phyloP scores from a whole-genome alignment of 2,113 vertebrate genomes.

The Buteo buteo region DNA sequence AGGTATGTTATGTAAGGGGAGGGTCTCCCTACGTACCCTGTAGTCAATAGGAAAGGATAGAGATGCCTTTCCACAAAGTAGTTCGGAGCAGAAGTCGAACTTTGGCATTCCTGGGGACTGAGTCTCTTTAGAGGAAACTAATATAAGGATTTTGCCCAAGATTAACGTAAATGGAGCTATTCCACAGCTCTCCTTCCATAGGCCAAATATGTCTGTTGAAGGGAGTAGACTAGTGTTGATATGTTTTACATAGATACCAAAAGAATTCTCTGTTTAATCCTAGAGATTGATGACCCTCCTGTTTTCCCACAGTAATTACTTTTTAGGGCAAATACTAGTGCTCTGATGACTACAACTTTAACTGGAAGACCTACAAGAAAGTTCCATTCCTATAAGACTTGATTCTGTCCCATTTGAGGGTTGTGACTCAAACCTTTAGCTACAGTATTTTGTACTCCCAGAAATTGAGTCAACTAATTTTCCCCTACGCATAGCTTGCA shows the following conservation, averaged over 20 bases:
- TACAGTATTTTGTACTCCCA: neutral
- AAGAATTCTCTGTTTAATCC: neutral
- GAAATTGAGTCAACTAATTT: neutral
- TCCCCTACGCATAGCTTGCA: neutral
- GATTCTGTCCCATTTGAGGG: neutral
- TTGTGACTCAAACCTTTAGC: neutral
- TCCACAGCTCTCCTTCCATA: neutral
- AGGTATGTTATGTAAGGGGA: neutral
- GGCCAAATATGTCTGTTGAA: neutral
- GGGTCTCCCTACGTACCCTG: accelerated
- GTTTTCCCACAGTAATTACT: neutral
- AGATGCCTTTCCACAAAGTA: neutral
- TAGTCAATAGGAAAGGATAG: neutral
- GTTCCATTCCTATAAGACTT: neutral
- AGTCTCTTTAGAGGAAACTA: neutral
- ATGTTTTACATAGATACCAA: neutral
- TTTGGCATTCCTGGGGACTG: neutral
- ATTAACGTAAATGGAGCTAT: neutral
- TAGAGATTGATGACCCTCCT: neutral
- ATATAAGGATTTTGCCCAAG: neutral
- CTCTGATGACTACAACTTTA: neutral
- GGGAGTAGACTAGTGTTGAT: too few species aligned
- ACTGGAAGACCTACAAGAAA: neutral
- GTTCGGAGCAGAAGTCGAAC: neutral
- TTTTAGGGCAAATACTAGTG: neutral